Conservation (phyloP, 92 coral and sea anemone species). For the Pocillopora meandrina region DNA sequence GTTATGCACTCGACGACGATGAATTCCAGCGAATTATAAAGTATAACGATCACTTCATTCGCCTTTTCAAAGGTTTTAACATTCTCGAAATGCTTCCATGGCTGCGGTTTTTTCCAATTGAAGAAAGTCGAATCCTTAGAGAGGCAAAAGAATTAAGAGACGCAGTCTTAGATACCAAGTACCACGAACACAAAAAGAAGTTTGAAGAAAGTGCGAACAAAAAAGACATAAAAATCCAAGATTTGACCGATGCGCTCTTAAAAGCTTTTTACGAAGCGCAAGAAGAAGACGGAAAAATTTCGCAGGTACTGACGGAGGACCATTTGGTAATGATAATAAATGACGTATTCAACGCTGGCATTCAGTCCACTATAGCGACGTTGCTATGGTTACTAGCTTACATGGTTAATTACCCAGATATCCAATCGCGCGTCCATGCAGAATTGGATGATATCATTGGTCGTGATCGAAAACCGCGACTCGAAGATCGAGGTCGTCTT, state of each 20-base stretch:
- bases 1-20: conserved; percentile 70
- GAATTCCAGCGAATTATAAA: conserved; percentile 73
- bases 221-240: conserved; percentile 53
- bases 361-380: conserved; percentile 70
- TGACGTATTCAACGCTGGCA: conserved; percentile 73
- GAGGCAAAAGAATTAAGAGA: conserved; percentile 61
- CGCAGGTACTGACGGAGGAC: conserved; percentile 56
- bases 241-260: conserved; percentile 72
- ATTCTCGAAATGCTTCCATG: conserved; percentile 76
- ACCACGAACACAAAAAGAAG: conserved; percentile 54
- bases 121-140: conserved; percentile 56
- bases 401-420: conserved; percentile 62
- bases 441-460: conserved; percentile 71
- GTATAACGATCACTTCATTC: conserved; percentile 62
- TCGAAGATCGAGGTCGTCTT: conserved; percentile 58
- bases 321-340: conserved; percentile 60
- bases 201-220: conserved; percentile 38
- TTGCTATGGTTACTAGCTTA: conserved; percentile 74
- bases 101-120: conserved; percentile 64
- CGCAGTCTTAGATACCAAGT: conserved; percentile 60
- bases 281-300: conserved; percentile 46
- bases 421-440: conserved; percentile 60
- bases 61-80: conserved; percentile 61
- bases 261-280: conserved; percentile 57
- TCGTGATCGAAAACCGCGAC: conserved; percentile 60